Evolutionary conservation across 1,140 invertebrate species (phyloP).

Genomic region (Drosophila ercepeae): DNA sequence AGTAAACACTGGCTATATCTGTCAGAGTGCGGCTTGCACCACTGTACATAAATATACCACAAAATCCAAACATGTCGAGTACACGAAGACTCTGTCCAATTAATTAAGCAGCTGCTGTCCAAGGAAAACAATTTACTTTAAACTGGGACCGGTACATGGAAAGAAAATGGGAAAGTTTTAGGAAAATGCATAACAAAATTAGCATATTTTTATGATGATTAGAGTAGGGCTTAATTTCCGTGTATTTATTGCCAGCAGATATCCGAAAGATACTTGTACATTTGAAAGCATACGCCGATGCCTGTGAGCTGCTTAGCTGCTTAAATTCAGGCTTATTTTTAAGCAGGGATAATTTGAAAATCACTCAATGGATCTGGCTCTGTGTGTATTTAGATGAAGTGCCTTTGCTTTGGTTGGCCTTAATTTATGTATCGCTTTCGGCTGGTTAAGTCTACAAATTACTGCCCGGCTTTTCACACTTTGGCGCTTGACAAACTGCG

Average conservation of each 20-base stretch:
- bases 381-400: neutral
- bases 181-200: no score
- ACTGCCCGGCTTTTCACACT: conserved; percentile 18
- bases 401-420: neutral
- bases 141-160: neutral
- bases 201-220: no score
- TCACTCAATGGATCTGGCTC: conserved; percentile 9
- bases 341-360: conserved; percentile 25
- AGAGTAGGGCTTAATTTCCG: neutral
- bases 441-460: conserved; percentile 13
- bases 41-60: no score
- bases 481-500: conserved; percentile 4
- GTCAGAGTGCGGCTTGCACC: neutral
- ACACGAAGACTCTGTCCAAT: conserved; percentile 59
- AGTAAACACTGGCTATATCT: conserved; percentile 26
- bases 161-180: neutral
- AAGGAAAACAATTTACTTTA: neutral
- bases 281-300: neutral
- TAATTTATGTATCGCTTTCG: conserved; percentile 9
- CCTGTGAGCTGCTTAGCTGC: conserved; percentile 1
- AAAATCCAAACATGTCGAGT: conserved; percentile 35
- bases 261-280: neutral
- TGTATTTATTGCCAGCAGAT: no score
- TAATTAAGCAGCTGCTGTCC: conserved; percentile 51
- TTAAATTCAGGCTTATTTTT: conserved; percentile 15